Evolutionary conservation across 1,140 invertebrate genomes (phyloP), one percentile per base, ranked within the genome.

Genomic region (Luehdorfia chinensis): DNA sequence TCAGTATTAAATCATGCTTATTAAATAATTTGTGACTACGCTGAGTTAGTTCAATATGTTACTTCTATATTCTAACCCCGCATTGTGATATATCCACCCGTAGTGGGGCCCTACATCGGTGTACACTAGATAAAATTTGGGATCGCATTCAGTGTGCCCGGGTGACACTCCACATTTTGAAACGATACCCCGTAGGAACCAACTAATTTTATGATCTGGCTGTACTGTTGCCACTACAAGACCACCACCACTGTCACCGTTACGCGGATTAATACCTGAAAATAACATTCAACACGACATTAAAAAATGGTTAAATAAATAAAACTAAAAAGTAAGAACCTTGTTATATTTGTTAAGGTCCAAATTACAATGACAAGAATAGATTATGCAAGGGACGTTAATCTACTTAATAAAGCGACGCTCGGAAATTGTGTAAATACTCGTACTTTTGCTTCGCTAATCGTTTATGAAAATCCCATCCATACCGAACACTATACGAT

Each of bases 211-310:
- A 43, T 80, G 63, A 49, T 89, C 77, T 0, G 59, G 53, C 33
- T 84, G 77, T 3, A 70, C 54, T 19, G 77, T 85, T 0, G 86
- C 75, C 14, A 92, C 71, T 0, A 90, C 79, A 55, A 92, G 76
- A 5, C 90, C 90, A 1, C 91, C 90, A 1, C 91, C 91, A 44
- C 90, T 91, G 59, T 92, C 91, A 1, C 91, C 91, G 56, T 91
- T 91, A 23, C 90, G 89, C 1, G 89, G 89, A 43, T 89, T 90
- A 2, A 88, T 89, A 55, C 87, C 90, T 91, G 34, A 5, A 68
- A 58, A 66, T 63, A 21, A n/a, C n/a, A n/a, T n/a, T n/a, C n/a
- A n/a, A n/a, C n/a, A n/a, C n/a, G n/a, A n/a, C n/a, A n/a, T n/a
- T n/a, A n/a, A n/a, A n/a, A n/a, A n/a, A n/a, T n/a, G n/a, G n/a